These are phyloP conservation scores for Parauchenoglanis ngamensis DNA, from an alignment of 2,797 vertebrate species.

Conservation along the genomic window DNA sequence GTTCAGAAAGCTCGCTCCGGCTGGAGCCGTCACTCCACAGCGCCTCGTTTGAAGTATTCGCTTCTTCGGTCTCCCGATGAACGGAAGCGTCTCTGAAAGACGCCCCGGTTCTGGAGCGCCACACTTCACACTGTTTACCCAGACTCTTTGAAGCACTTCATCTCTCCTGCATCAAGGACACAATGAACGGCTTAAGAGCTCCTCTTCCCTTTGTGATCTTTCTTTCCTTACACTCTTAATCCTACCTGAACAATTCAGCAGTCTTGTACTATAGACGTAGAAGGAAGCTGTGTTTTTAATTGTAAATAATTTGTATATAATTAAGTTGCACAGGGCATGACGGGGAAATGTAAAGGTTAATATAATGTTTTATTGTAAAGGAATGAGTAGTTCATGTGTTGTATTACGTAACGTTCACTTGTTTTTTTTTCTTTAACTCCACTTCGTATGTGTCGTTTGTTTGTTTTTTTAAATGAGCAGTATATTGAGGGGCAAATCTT, in stretches of 20 bases:
- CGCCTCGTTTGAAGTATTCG: conserved; percentile 68
- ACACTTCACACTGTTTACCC: conserved; percentile 66
- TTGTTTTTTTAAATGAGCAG: background rate
- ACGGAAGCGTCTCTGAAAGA: conserved; percentile 62
- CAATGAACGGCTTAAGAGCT: conserved; percentile 55
- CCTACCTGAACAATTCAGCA: conserved; percentile 19
- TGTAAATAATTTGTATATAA: conserved; percentile 58
- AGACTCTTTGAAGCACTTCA: conserved; percentile 61
- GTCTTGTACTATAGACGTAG: conserved; percentile 14
- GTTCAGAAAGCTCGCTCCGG: conserved; percentile 49
- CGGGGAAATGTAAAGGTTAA: conserved; percentile 33
- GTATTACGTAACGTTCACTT: background rate
- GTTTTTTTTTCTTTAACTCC: background rate
- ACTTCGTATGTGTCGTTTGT: background rate
- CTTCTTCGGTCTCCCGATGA: conserved; percentile 63
- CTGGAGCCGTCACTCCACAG: conserved; percentile 63
- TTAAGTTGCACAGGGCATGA: conserved; percentile 45
- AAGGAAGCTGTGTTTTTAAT: conserved; percentile 34
- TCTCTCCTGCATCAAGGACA: conserved; percentile 57
- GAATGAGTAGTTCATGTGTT: conserved; percentile 46
- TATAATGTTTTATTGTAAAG: conserved; percentile 2
- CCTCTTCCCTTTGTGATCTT: conserved; percentile 60
- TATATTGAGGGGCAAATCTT: background rate
- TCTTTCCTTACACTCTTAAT: conserved; percentile 54
- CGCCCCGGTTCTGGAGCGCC: conserved; percentile 62